These are phyloP conservation scores for Drosophila kanapiae DNA, from an alignment of 1,140 invertebrate genomes.

Conservation along the genomic window DNA sequence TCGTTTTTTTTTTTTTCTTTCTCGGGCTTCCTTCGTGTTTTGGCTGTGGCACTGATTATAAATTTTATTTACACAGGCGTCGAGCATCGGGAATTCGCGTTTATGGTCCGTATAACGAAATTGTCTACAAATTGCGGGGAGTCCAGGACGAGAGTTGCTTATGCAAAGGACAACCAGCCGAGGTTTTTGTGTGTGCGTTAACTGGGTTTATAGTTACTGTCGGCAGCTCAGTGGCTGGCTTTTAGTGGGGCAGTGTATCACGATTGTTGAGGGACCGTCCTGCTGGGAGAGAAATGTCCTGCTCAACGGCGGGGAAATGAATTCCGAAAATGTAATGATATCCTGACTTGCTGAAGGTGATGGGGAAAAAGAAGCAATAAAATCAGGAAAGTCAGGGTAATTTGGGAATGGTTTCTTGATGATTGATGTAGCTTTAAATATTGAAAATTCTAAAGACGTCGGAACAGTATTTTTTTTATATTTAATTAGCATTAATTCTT, in stretches of 20 bases:
- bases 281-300: conserved; percentile 3
- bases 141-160: conserved; percentile 20
- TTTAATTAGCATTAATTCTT: no score
- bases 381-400: neutral
- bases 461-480: no score
- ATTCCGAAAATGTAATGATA: conserved; percentile 14
- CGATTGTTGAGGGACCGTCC: conserved; percentile 3
- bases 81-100: conserved; percentile 63
- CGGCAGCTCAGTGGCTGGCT: conserved; percentile 39
- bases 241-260: conserved; percentile 36
- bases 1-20: neutral
- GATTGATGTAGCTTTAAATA: neutral
- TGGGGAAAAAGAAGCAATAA: neutral
- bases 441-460: no score
- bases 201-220: conserved; percentile 56
- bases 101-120: conserved; percentile 67
- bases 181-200: conserved; percentile 34
- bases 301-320: neutral
- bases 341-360: neutral
- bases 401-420: neutral
- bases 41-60: conserved; percentile 54
- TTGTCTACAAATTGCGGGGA: conserved; percentile 63
- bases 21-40: conserved; percentile 25
- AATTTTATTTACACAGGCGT: conserved; percentile 69
- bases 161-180: conserved; percentile 42